Conservation (phyloP, 2,113 vertebrate species). For the Brachypteracias leptosomus region DNA sequence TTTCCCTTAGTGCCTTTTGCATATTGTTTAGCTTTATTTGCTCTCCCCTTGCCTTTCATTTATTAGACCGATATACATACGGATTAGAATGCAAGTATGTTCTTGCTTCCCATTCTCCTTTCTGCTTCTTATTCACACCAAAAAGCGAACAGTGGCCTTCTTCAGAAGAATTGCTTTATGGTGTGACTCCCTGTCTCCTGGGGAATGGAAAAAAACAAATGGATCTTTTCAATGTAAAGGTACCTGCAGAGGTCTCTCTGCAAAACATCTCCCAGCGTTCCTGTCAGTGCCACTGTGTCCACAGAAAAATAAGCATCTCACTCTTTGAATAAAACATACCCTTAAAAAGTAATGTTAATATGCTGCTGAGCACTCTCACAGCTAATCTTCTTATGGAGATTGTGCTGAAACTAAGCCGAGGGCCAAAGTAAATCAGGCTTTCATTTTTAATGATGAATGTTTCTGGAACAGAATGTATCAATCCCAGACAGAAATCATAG, state of each 20-base stretch:
- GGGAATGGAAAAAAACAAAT: background rate
- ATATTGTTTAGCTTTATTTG: background rate
- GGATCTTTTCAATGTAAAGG: background rate
- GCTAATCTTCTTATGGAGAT: slow-evolving; percentile 51
- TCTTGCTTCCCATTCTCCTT: background rate
- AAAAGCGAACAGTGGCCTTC: background rate
- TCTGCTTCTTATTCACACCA: background rate
- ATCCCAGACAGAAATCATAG: slow-evolving; percentile 53
- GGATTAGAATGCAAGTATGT: background rate
- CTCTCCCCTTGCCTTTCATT: background rate
- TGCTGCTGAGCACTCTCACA: background rate
- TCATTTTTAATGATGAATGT: slow-evolving; percentile 56
- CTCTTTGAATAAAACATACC: slow-evolving; percentile 57
- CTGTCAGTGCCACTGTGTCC: slow-evolving; percentile 18
- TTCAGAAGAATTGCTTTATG: background rate
- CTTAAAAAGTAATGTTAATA: slow-evolving; percentile 68
- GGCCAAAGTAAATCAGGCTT: slow-evolving; percentile 64
- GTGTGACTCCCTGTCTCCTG: background rate
- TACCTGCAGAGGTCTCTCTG: background rate
- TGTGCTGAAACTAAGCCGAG: slow-evolving; percentile 30
- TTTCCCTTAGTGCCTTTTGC: background rate
- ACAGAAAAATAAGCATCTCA: slow-evolving; percentile 44
- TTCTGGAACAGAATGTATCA: slow-evolving; percentile 60
- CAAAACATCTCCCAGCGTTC: background rate
- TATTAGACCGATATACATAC: background rate